These are phyloP conservation scores for Chionoecetes opilio DNA, from an alignment of 1,140 invertebrate genomes.

Conservation along the genomic window DNA sequence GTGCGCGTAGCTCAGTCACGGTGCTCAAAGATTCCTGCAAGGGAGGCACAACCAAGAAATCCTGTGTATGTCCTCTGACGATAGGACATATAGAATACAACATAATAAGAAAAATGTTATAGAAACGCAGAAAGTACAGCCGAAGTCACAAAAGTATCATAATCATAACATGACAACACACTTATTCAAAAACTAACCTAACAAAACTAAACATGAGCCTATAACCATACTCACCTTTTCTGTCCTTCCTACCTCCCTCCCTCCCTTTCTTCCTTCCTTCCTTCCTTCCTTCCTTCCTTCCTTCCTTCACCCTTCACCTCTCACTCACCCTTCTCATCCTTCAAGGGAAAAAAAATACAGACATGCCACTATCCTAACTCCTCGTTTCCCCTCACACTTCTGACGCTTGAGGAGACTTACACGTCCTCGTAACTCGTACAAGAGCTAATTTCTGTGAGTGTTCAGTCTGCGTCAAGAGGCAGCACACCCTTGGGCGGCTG, in stretches of 20 bases:
- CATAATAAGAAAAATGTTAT: too few relatives aligned
- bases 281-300: too few relatives aligned
- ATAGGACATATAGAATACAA: too few relatives aligned
- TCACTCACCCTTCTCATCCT: too few relatives aligned
- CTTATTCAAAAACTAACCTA: neutral
- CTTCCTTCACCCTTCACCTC: neutral
- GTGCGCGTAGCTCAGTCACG: neutral
- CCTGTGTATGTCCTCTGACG: too few relatives aligned
- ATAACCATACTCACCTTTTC: neutral
- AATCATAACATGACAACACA: neutral
- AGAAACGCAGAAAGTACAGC: too few relatives aligned
- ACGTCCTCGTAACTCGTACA: neutral
- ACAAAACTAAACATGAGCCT: neutral
- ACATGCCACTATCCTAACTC: neutral
- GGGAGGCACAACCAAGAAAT: neutral
- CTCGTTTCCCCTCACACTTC: constrained; percentile 24
- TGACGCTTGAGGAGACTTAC: constrained; percentile 15
- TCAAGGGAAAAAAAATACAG: neutral
- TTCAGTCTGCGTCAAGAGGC: neutral
- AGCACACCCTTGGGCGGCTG: neutral
- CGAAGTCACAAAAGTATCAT: too few relatives aligned
- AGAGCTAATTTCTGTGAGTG: constrained; percentile 18
- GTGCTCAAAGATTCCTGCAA: too few relatives aligned
- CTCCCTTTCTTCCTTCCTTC: neutral
- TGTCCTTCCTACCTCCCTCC: neutral